Percentiles rank a stretch among this genome's conserved stretches.
Evolutionary conservation across 2,113 vertebrate species (phyloP).

Genomic region (Brachyhypopomus gauderio): DNA sequence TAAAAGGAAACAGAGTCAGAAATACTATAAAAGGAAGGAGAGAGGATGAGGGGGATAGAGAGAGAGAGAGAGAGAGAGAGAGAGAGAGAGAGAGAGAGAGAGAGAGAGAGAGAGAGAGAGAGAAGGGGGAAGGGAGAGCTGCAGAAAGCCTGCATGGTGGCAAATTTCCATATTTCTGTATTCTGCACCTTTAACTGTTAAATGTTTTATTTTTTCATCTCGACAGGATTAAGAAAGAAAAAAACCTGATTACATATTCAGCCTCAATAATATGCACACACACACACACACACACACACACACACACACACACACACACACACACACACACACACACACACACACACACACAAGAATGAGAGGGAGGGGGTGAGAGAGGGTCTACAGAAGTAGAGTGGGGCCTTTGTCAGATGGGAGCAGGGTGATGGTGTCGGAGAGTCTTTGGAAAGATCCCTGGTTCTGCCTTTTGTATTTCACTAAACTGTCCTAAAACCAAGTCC

Average conservation of each 20-base stretch:
- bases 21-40: constrained; percentile 20
- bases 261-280: constrained; percentile 62
- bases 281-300: constrained; percentile 34
- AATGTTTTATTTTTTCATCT: constrained; percentile 61
- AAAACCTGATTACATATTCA: constrained; percentile 54
- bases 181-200: constrained; percentile 42
- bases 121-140: constrained; percentile 39
- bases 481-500: constrained; percentile 40
- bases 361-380: constrained; percentile 22
- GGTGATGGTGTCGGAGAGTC: neutral
- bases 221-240: constrained; percentile 52
- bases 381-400: constrained; percentile 28
- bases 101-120: constrained; percentile 25
- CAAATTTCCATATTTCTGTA: constrained; percentile 64
- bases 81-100: constrained; percentile 46
- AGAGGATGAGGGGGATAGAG: constrained; percentile 49
- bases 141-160: constrained; percentile 35
- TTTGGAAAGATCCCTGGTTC: constrained; percentile 53
- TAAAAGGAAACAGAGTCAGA: too few relatives aligned
- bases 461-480: constrained; percentile 50
- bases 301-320: constrained; percentile 37
- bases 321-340: constrained; percentile 35
- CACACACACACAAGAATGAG: constrained; percentile 24
- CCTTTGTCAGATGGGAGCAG: constrained; percentile 34
- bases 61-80: constrained; percentile 29